A percentile compares a stretch with the other conserved stretches of the same genome.
phyloP scores from a whole-genome alignment of 1,140 invertebrate genomes.

The Trachelipus rathkii region DNA sequence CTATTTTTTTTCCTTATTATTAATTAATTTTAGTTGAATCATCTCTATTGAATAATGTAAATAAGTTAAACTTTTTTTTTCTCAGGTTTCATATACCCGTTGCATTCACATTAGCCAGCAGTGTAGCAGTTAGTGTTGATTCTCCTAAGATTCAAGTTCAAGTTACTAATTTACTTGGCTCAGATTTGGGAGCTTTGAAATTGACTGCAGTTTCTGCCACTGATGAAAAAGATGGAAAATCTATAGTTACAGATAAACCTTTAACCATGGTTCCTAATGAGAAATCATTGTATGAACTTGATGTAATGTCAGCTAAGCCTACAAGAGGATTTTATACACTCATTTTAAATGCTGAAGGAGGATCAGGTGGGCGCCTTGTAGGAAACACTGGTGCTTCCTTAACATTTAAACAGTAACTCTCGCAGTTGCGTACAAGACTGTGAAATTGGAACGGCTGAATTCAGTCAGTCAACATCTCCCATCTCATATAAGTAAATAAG shows the following conservation, averaged over 20 bases:
- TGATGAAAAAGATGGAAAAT: conserved; percentile 66
- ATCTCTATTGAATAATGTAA: no score
- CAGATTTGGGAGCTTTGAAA: conserved; percentile 61
- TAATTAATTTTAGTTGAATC: no score
- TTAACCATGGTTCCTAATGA: conserved; percentile 57
- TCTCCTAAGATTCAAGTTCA: conserved; percentile 45
- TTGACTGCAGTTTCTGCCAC: conserved; percentile 72
- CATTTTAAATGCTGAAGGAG: conserved; percentile 63
- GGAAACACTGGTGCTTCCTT: conserved; percentile 60
- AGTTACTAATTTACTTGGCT: conserved; percentile 74
- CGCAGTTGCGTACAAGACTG: conserved; percentile 66
- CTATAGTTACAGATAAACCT: conserved; percentile 66
- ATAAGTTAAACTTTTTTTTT: no score
- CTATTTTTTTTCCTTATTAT: no score
- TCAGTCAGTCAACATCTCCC: conserved; percentile 76
- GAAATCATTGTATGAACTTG: conserved; percentile 68
- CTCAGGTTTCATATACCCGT: conserved; percentile 62
- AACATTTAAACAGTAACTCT: conserved; percentile 59
- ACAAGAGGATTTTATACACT: conserved; percentile 79
- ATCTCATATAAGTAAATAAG: conserved; percentile 62
- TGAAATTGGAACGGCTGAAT: conserved; percentile 73
- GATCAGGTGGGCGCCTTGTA: conserved; percentile 56
- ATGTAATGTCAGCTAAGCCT: conserved; percentile 73
- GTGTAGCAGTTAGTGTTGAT: conserved; percentile 64
- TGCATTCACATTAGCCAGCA: conserved; percentile 70